Conservation (phyloP, 2,797 vertebrate species). For the Delichon dasypus region DNA sequence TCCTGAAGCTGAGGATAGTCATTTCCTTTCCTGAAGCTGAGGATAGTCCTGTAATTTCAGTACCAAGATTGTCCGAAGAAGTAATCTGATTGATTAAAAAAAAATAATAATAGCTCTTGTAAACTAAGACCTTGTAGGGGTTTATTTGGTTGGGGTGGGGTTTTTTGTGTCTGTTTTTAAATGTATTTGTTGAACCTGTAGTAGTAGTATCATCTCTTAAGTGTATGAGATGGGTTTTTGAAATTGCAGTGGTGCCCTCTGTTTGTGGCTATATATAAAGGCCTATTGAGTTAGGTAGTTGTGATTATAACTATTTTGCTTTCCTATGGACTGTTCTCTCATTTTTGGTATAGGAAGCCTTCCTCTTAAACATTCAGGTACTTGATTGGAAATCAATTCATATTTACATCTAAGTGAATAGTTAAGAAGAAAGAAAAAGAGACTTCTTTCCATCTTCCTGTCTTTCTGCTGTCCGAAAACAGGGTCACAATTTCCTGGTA, state of each 20-base stretch:
- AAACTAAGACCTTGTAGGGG: not conserved
- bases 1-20: not conserved
- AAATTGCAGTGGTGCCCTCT: not conserved
- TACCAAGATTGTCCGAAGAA: not conserved
- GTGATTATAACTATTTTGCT: not conserved
- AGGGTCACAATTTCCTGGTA: not conserved
- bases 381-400: not conserved
- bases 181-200: not conserved
- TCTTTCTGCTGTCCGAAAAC: not conserved
- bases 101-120: no score
- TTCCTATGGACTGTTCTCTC: not conserved
- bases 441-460: not conserved
- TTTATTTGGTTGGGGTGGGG: not conserved
- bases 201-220: not conserved
- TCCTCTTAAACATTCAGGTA: not conserved
- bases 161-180: not conserved
- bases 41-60: not conserved
- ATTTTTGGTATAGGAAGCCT: not conserved
- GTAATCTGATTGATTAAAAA: not conserved
- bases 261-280: not conserved
- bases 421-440: not conserved
- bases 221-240: not conserved
- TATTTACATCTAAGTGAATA: not conserved
- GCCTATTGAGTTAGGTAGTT: not conserved
- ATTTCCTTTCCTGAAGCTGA: not conserved